A percentile compares a stretch with the other conserved stretches of the same genome.
Evolutionary conservation across 2,888 invertebrate species (phyloP).

Genomic region (Drosophila greeni): DNA sequence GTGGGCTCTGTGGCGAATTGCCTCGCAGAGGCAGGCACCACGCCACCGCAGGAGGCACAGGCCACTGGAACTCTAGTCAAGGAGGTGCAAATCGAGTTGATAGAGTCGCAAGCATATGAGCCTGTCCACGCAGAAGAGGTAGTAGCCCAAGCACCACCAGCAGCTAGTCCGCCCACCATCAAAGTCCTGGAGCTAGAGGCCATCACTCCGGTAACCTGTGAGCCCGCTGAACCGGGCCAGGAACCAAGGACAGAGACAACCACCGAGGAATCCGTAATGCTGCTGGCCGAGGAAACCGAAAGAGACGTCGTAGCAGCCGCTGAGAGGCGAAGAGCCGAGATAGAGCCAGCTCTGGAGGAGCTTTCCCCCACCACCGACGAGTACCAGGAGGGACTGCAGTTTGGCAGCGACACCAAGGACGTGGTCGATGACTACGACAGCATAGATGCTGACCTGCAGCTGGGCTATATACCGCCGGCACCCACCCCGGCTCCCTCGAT

Average conservation of each 20-base stretch:
- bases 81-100: constrained; percentile 75
- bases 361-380: constrained; percentile 78
- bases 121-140: background rate
- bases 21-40: too few relatives aligned
- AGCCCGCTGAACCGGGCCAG: background rate
- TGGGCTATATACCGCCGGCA: constrained; percentile 76
- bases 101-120: constrained; percentile 47
- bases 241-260: constrained; percentile 19
- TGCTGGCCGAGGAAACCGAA: background rate
- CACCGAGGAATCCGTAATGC: constrained; percentile 32
- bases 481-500: constrained; percentile 79
- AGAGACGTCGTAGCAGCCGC: background rate
- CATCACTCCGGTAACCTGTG: background rate
- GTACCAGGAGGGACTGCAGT: constrained; percentile 77
- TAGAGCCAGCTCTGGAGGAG: constrained; percentile 53
- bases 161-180: constrained; percentile 58
- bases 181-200: constrained; percentile 50
- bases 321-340: constrained; percentile 7
- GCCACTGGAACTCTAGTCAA: constrained; percentile 51
- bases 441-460: constrained; percentile 65
- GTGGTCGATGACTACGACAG: constrained; percentile 73
- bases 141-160: background rate
- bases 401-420: constrained; percentile 65
- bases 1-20: constrained; percentile 1
- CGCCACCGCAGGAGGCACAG: constrained; percentile 26